These are phyloP conservation scores for Chloroceryle aenea DNA, from an alignment of 2,113 vertebrate species.

Conservation along the genomic window DNA sequence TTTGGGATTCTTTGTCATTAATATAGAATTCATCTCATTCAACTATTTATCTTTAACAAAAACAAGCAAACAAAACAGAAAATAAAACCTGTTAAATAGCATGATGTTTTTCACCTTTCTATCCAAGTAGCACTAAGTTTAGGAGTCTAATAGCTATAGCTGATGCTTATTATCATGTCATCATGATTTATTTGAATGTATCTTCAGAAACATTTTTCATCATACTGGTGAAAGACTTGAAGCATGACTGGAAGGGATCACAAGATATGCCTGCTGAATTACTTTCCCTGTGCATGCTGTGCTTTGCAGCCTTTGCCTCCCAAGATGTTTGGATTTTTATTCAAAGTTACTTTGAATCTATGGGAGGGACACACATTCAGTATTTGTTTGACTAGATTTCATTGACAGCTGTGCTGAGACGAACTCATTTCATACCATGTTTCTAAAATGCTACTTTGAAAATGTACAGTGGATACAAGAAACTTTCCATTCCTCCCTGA, in stretches of 20 bases:
- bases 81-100: neutral
- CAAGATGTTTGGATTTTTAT: neutral
- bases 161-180: neutral
- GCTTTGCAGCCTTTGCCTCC: neutral
- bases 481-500: neutral
- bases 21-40: neutral
- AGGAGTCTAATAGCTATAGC: neutral
- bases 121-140: neutral
- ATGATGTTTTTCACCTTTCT: neutral
- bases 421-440: neutral
- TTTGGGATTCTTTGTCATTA: neutral
- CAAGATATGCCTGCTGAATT: neutral
- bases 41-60: neutral
- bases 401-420: neutral
- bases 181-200: neutral
- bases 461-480: neutral
- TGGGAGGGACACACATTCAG: neutral
- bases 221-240: neutral
- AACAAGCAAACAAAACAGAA: too few species aligned
- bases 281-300: neutral
- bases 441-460: neutral
- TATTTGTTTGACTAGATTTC: constrained; percentile 24
- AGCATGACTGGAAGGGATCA: constrained; percentile 1
- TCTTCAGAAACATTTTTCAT: constrained; percentile 9
- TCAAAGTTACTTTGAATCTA: neutral